A percentile compares a stretch with the other conserved stretches of the same genome.
Conservation (phyloP, 2,888 invertebrate genomes). For the Spisula solida region DNA sequence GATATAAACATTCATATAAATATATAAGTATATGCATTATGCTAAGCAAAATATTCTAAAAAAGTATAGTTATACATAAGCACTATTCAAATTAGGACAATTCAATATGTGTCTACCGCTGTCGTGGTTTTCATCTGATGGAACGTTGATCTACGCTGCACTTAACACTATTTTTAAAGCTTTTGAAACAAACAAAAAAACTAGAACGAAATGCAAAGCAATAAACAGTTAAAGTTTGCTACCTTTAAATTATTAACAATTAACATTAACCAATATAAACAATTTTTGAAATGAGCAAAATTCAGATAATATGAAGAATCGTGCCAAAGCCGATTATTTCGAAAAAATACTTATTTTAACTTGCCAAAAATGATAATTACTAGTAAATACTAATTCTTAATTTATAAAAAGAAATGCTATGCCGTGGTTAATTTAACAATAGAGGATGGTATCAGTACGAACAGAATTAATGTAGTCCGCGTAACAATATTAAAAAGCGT, state of each 20-base stretch:
- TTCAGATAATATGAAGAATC: too few relatives aligned
- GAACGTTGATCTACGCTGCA: background rate
- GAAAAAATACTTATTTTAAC: background rate
- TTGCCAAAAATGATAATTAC: background rate
- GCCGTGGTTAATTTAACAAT: background rate
- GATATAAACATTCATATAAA: constrained; percentile 18
- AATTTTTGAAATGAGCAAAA: too few relatives aligned
- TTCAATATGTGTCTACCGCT: constrained; percentile 18
- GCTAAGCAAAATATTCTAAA: constrained; percentile 19
- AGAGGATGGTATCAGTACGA: background rate
- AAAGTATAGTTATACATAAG: constrained; percentile 17
- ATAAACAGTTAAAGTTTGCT: too few relatives aligned
- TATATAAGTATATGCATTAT: background rate
- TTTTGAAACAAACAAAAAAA: too few relatives aligned
- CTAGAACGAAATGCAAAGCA: too few relatives aligned
- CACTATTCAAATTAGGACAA: constrained; percentile 27
- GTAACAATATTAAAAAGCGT: constrained; percentile 11
- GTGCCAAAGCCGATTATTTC: too few relatives aligned
- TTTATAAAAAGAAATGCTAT: background rate
- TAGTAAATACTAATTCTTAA: too few relatives aligned
- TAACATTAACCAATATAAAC: too few relatives aligned
- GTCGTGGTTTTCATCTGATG: background rate
- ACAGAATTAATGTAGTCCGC: background rate
- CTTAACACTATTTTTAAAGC: background rate
- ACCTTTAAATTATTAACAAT: too few relatives aligned